Conservation (phyloP, 2,113 vertebrate genomes). For the Heloderma charlesbogerti region DNA sequence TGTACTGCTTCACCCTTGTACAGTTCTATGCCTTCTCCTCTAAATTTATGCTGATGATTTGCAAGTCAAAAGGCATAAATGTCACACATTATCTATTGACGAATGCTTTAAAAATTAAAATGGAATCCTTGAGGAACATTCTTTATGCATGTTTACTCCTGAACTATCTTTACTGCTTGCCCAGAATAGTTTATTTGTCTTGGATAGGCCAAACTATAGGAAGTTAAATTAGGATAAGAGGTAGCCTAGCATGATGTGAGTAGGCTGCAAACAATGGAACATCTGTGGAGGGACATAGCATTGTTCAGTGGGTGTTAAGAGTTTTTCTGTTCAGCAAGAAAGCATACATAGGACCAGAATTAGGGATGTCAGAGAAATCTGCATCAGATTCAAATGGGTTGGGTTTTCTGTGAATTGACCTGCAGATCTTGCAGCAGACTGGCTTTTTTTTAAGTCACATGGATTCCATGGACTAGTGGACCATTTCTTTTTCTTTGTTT, state of each 20-base stretch:
- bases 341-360: no score
- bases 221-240: constrained; percentile 25
- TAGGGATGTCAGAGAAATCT: no score
- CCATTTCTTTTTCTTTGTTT: no score
- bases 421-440: no score
- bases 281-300: not conserved
- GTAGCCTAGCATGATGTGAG: not conserved
- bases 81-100: not conserved
- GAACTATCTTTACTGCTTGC: constrained; percentile 15
- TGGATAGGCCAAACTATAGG: not conserved
- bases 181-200: constrained; percentile 4
- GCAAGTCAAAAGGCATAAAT: not conserved
- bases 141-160: constrained; percentile 14
- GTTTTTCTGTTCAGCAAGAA: not conserved
- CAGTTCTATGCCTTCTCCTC: constrained; percentile 1
- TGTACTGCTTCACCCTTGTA: not conserved
- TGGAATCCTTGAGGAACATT: not conserved
- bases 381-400: no score
- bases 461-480: no score
- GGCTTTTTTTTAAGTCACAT: no score
- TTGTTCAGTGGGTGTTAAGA: not conserved
- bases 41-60: not conserved
- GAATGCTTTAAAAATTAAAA: constrained; percentile 6
- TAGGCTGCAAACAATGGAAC: not conserved
- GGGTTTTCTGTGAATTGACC: no score